A percentile compares a stretch with the other conserved stretches of the same genome.
Evolutionary conservation across 2,113 vertebrate species (phyloP).

Genomic region (Elachura formosa): DNA sequence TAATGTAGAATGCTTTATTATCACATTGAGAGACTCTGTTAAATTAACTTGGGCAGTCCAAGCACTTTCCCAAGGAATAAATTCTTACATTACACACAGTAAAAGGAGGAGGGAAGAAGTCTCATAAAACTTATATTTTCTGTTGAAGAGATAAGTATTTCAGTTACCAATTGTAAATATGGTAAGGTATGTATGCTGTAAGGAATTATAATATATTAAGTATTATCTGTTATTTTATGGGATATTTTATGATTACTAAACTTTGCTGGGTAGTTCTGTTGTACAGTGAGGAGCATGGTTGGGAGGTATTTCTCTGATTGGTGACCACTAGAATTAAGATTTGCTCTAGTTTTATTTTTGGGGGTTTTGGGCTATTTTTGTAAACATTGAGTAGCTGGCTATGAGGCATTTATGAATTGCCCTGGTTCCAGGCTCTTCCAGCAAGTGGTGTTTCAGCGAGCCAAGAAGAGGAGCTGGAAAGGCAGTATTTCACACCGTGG

Average conservation of each 20-base stretch:
- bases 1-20: constrained; percentile 46
- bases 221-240: neutral
- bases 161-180: neutral
- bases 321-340: neutral
- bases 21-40: constrained; percentile 23
- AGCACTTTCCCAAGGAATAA: neutral
- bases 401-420: neutral
- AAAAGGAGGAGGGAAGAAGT: neutral
- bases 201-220: neutral
- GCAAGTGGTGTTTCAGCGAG: neutral
- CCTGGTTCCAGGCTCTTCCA: neutral
- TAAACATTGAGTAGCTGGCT: neutral
- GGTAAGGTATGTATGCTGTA: neutral
- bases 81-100: neutral
- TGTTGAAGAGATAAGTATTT: neutral
- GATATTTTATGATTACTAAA: neutral
- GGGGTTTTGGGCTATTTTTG: neutral
- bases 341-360: neutral
- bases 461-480: neutral
- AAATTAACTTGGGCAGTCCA: constrained; percentile 45
- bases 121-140: neutral
- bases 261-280: neutral
- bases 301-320: neutral
- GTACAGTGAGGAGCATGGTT: neutral
- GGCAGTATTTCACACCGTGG: neutral